A percentile compares a stretch with the other conserved stretches of the same genome.
phyloP scores from a whole-genome alignment of 2,797 vertebrate species.

The Phalloptychus januarius region DNA sequence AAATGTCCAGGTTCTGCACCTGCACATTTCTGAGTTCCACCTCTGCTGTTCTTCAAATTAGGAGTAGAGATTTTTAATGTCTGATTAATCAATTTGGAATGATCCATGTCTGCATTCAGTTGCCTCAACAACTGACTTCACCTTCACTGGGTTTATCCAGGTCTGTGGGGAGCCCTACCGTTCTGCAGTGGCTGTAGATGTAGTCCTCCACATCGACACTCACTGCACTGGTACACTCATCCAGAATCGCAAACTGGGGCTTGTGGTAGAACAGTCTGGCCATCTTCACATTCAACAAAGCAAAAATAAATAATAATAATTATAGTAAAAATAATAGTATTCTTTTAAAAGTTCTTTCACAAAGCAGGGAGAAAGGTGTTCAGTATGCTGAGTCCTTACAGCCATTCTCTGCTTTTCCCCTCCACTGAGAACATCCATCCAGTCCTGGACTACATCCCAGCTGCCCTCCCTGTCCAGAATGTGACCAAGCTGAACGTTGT shows the following conservation, averaged over 20 bases:
- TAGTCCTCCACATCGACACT: slow-evolving; percentile 97
- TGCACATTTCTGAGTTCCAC: no score
- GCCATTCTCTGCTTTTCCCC: slow-evolving; percentile 99
- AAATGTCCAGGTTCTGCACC: neutral
- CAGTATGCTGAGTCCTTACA: slow-evolving; percentile 76
- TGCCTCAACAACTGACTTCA: neutral
- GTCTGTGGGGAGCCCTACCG: slow-evolving; percentile 73
- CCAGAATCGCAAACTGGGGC: slow-evolving; percentile 97
- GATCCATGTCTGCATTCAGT: neutral
- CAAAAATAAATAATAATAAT: neutral
- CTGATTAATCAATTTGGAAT: neutral
- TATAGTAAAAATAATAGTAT: no score
- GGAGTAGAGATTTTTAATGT: neutral
- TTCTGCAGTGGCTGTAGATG: slow-evolving; percentile 96
- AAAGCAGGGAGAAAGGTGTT: neutral
- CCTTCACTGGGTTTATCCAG: neutral
- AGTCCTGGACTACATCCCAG: slow-evolving; percentile 95
- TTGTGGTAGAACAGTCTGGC: slow-evolving; percentile 98
- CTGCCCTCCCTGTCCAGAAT: slow-evolving; percentile 93
- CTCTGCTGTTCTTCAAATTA: neutral
- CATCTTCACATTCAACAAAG: slow-evolving; percentile 82
- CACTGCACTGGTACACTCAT: slow-evolving; percentile 97
- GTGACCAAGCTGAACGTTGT: slow-evolving; percentile 94
- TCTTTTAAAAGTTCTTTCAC: neutral
- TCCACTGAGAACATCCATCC: slow-evolving; percentile 99